Conservation (phyloP, 1,140 invertebrate species). For the Drosophila nebulosa region DNA sequence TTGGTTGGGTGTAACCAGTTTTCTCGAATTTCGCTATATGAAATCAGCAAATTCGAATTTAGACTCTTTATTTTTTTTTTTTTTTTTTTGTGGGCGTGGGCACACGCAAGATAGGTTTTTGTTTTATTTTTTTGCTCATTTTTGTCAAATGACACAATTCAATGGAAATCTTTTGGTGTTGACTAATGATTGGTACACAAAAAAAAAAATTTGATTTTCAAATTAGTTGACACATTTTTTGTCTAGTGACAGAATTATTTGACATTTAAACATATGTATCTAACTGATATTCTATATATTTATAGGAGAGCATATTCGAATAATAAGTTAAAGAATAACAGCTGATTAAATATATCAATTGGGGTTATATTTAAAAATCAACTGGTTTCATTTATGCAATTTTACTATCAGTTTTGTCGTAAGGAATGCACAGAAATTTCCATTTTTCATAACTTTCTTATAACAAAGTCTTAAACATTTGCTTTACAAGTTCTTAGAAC, state of each 20-base stretch:
- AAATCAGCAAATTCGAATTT: slow-evolving; percentile 57
- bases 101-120: slow-evolving; percentile 40
- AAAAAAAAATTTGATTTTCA: slow-evolving; percentile 37
- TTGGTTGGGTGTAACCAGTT: slow-evolving; percentile 68
- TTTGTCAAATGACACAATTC: slow-evolving; percentile 66
- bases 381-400: too few species aligned
- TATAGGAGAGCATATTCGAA: neutral
- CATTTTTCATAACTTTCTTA: too few species aligned
- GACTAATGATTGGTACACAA: slow-evolving; percentile 35
- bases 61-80: neutral
- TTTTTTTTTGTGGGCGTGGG: slow-evolving; percentile 57
- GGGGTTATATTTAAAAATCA: neutral
- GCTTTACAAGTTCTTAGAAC: too few species aligned
- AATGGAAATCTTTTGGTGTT: slow-evolving; percentile 45
- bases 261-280: neutral
- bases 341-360: too few species aligned
- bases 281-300: neutral
- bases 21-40: slow-evolving; percentile 49
- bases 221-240: slow-evolving; percentile 20
- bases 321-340: neutral
- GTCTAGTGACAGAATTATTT: neutral
- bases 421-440: too few species aligned
- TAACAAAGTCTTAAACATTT: too few species aligned
- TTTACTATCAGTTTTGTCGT: too few species aligned
- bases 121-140: slow-evolving; percentile 35